phyloP scores from a whole-genome alignment of 2,888 invertebrate genomes.

The Aphodius sticticus region DNA sequence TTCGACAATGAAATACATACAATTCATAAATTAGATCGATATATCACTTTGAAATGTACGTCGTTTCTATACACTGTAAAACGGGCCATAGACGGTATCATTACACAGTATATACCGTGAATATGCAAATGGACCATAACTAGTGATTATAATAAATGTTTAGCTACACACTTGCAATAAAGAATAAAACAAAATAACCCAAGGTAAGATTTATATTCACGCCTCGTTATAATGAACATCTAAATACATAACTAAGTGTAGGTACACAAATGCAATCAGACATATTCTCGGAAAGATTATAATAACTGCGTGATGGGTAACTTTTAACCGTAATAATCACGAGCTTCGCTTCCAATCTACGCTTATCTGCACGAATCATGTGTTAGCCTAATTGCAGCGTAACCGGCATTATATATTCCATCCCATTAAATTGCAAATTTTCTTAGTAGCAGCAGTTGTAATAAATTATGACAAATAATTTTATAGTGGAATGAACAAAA shows the following conservation, averaged over 20 bases:
- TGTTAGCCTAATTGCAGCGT: not conserved
- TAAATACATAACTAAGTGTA: not conserved
- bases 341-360: not conserved
- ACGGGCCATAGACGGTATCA: too few species aligned
- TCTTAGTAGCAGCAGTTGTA: not conserved
- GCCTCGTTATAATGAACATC: not conserved
- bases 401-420: not conserved
- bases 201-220: not conserved
- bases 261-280: not conserved
- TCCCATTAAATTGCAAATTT: not conserved
- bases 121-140: too few species aligned
- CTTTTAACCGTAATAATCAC: not conserved
- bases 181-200: not conserved
- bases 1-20: too few species aligned
- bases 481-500: not conserved
- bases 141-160: not conserved
- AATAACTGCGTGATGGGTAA: not conserved
- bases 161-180: not conserved
- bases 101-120: too few species aligned
- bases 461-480: not conserved
- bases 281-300: not conserved
- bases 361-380: not conserved
- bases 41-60: too few species aligned
- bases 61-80: too few species aligned
- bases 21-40: too few species aligned